A percentile compares a stretch with the other conserved stretches of the same genome.
Conservation (phyloP, 2,113 vertebrate genomes). For the Holacanthus passer region DNA sequence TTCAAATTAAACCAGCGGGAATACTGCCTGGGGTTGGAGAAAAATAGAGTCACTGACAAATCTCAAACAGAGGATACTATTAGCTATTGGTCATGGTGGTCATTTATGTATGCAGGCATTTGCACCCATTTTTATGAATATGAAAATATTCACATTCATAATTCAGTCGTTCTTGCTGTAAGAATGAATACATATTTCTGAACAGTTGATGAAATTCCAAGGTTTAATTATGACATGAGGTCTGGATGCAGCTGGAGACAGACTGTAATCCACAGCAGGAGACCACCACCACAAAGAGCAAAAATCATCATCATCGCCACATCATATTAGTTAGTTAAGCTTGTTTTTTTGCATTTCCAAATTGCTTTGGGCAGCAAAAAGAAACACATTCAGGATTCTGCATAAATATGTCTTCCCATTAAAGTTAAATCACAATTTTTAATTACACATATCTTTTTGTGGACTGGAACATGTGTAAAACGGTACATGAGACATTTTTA, state of each 20-base stretch:
- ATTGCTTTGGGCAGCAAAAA: neutral
- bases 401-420: too few relatives aligned
- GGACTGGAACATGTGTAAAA: neutral
- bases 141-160: neutral
- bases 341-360: neutral
- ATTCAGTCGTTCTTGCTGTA: neutral
- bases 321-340: too few relatives aligned
- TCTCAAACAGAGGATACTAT: conserved; percentile 47
- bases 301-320: neutral
- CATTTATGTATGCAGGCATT: conserved; percentile 59
- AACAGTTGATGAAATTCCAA: conserved; percentile 5
- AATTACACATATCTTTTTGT: neutral
- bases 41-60: conserved; percentile 54
- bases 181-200: neutral
- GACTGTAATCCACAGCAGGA: conserved; percentile 14
- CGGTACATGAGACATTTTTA: neutral
- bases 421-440: neutral
- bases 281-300: neutral
- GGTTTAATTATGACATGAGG: conserved; percentile 22
- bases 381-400: neutral
- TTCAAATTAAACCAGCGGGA: conserved; percentile 73
- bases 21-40: conserved; percentile 55
- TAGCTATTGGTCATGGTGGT: conserved; percentile 50
- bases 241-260: conserved; percentile 10
- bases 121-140: conserved; percentile 2